Evolutionary conservation across 1,140 invertebrate species (phyloP).

Genomic region (Sesamia nonagrioides): DNA sequence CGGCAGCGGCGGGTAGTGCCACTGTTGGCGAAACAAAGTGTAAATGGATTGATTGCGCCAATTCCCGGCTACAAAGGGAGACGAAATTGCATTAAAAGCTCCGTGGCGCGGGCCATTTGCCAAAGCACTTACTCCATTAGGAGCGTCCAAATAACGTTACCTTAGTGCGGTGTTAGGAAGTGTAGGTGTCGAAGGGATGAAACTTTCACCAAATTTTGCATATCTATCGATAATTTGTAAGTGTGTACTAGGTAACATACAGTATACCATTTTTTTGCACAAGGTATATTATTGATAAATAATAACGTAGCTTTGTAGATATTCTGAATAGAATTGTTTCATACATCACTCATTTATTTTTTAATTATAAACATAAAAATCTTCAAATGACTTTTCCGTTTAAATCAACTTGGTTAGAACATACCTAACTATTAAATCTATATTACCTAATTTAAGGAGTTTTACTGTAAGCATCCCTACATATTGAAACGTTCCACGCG

Average conservation of each 20-base stretch:
- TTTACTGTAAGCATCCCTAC: background rate
- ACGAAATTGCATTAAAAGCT: conserved; percentile 85
- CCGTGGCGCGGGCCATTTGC: conserved; percentile 83
- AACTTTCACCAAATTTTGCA: conserved; percentile 9
- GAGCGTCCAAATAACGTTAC: conserved; percentile 82
- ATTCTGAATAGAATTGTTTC: too few species aligned
- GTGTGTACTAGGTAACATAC: background rate
- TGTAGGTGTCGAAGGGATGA: conserved; percentile 53
- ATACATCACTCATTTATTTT: too few species aligned
- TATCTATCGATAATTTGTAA: background rate
- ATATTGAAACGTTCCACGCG: conserved; percentile 9
- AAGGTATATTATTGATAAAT: too few species aligned
- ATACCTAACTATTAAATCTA: too few species aligned
- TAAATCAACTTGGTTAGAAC: too few species aligned
- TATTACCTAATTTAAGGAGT: too few species aligned
- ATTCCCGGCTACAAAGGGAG: conserved; percentile 82
- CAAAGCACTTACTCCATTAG: conserved; percentile 86
- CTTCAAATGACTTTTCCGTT: too few species aligned
- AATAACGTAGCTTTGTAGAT: too few species aligned
- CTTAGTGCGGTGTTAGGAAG: conserved; percentile 69
- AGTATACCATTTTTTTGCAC: too few species aligned
- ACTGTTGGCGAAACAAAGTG: conserved; percentile 86
- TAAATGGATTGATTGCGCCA: conserved; percentile 87
- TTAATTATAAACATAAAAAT: too few species aligned
- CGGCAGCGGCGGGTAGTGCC: conserved; percentile 64